Evolutionary conservation across 2,797 vertebrate genomes (phyloP).

Genomic region (Bradypodion pumilum): DNA sequence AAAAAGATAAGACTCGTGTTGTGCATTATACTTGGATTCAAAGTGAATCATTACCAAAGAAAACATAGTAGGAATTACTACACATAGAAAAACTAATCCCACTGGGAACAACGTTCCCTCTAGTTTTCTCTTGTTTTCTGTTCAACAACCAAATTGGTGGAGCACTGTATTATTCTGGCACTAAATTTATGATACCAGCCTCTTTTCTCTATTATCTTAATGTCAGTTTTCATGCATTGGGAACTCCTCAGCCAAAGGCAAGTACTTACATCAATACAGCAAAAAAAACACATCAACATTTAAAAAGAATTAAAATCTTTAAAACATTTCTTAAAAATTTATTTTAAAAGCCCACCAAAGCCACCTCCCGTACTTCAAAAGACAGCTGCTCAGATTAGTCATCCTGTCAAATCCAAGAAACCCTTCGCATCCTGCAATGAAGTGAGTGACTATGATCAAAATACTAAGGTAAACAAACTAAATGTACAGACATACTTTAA

Average conservation of each 20-base stretch:
- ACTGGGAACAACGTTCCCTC: neutral
- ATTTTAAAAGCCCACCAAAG: no score
- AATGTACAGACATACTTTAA: neutral
- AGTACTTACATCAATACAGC: no score
- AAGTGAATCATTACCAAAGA: neutral
- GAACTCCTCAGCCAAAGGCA: neutral
- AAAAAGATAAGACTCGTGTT: neutral
- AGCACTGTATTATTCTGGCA: neutral
- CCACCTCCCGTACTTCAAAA: no score
- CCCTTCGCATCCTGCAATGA: no score
- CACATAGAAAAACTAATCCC: neutral
- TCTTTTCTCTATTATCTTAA: neutral
- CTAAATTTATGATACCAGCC: neutral
- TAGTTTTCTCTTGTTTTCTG: neutral
- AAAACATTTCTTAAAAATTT: no score
- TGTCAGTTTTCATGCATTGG: neutral
- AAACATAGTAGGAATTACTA: neutral
- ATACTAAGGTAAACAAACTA: neutral
- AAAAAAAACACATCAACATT: no score
- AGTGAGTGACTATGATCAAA: neutral
- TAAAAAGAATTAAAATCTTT: no score
- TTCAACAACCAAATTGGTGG: neutral
- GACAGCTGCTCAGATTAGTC: no score
- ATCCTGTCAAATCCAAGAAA: no score
- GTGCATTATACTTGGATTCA: neutral